Conservation (phyloP, 2,113 vertebrate genomes). For the Dasyurus viverrinus region DNA sequence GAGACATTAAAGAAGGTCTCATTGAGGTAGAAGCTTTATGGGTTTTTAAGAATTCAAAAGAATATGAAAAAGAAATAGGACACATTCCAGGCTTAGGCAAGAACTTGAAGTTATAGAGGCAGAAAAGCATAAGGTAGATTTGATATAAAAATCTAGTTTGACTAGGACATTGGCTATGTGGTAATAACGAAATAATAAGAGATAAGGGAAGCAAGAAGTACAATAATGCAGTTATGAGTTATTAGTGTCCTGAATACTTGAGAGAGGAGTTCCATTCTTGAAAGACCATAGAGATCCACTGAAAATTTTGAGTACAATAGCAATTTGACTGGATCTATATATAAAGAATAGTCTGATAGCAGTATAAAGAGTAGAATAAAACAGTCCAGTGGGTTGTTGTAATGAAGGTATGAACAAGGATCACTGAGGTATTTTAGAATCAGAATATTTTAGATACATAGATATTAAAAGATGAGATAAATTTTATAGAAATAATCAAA, state of each 20-base stretch:
- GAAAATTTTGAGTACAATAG: not conserved
- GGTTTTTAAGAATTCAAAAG: not conserved
- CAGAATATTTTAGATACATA: not conserved
- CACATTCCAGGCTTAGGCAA: not conserved
- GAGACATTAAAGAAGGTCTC: not conserved
- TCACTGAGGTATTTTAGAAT: not conserved
- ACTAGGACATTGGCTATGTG: not conserved
- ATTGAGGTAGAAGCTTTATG: not conserved
- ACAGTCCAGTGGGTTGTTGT: not conserved
- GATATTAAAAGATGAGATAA: not conserved
- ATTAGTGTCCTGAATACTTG: not conserved
- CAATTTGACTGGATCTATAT: not conserved
- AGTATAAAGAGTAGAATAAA: not conserved
- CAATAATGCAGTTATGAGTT: not conserved
- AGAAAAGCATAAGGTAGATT: not conserved
- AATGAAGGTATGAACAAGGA: not conserved
- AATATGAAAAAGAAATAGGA: not conserved
- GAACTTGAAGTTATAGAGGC: not conserved
- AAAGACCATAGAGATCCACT: not conserved
- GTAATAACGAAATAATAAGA: not conserved
- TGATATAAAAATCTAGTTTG: not conserved
- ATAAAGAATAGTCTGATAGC: not conserved
- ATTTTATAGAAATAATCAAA: not conserved
- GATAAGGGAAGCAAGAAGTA: not conserved
- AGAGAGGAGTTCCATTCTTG: not conserved